phyloP scores from a whole-genome alignment of 2,888 invertebrate genomes.

The Germaria angustata region DNA sequence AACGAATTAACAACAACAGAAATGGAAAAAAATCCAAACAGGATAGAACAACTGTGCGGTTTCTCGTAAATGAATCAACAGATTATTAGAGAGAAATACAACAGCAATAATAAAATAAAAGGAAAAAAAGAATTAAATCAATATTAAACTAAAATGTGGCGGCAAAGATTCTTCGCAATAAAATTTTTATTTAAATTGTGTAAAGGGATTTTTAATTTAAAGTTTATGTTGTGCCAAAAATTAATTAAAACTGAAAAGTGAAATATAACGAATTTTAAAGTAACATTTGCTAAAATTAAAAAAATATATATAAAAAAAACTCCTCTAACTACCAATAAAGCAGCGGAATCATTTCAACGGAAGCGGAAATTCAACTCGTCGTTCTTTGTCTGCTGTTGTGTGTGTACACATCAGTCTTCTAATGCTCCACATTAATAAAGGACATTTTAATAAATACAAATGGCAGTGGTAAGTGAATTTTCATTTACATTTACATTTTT shows the following conservation, averaged over 20 bases:
- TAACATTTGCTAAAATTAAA: neutral
- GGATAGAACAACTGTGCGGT: neutral
- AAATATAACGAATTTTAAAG: conserved; percentile 2
- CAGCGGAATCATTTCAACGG: conserved; percentile 38
- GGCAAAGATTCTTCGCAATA: neutral
- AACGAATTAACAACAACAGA: neutral
- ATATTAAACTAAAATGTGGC: conserved; percentile 28
- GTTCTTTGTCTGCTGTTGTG: neutral
- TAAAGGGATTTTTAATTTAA: neutral
- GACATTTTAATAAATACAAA: conserved; percentile 37
- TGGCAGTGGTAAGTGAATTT: conserved; percentile 58
- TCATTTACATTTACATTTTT: conserved; percentile 4
- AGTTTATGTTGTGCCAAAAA: conserved; percentile 22
- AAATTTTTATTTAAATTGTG: neutral
- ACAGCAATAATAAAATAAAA: neutral
- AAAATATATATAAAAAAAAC: neutral
- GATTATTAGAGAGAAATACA: conserved; percentile 4
- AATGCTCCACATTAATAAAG: conserved; percentile 1
- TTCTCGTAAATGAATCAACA: conserved; percentile 39
- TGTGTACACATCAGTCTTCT: neutral
- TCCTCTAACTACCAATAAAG: neutral
- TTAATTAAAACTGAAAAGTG: neutral
- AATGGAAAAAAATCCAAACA: neutral
- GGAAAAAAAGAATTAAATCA: conserved; percentile 1
- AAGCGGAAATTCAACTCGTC: conserved; percentile 35